Evolutionary conservation across 2,888 invertebrate species (phyloP), one percentile per base, ranked within the genome.

Genomic region (Pachymerium ferrugineum): DNA sequence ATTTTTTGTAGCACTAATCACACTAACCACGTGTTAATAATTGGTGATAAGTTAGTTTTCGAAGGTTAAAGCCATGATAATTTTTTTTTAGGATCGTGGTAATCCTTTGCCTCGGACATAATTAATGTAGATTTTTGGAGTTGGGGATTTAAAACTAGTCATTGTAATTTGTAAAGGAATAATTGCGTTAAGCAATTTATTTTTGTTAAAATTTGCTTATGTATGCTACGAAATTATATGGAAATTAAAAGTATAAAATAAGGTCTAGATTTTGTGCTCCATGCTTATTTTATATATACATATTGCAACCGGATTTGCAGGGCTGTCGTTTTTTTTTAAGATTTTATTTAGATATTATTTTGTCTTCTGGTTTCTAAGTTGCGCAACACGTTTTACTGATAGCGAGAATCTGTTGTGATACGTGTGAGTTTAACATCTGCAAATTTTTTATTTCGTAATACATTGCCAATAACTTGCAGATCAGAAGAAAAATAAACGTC

Each of bases 81-180:
- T 8, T 28, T 62, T n/a, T n/a, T n/a, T 62, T 22, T 25, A 62
- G 62, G 62, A 62, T 62, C 28, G n/a, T 62, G n/a, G 25, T 62
- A 62, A 62, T 62, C 62, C 62, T 62, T 62, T 62, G 22, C 62
- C 28, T 62, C 62, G 62, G 62, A 62, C 62, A 62, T 22, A 62
- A 62, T 62, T 62, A 62, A 62, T 14, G 28, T 25, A 62, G n/a
- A n/a, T n/a, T 22, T 62, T 62, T 62, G 62, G 62, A 62, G 62
- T 62, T 62, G 62, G 62, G 62, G 28, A 28, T 62, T n/a, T n/a
- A n/a, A 5, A 62, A 62, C 62, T 62, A 62, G 62, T 62, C 62
- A 62, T 12, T 62, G 62, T 62, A 62, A 14, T 25, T 28, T 22
- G 62, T 62, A 62, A 62, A 38, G 14, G 38, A 38, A 62, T 28